Conservation (phyloP, 2,797 vertebrate species). For the Galago senegalensis region DNA sequence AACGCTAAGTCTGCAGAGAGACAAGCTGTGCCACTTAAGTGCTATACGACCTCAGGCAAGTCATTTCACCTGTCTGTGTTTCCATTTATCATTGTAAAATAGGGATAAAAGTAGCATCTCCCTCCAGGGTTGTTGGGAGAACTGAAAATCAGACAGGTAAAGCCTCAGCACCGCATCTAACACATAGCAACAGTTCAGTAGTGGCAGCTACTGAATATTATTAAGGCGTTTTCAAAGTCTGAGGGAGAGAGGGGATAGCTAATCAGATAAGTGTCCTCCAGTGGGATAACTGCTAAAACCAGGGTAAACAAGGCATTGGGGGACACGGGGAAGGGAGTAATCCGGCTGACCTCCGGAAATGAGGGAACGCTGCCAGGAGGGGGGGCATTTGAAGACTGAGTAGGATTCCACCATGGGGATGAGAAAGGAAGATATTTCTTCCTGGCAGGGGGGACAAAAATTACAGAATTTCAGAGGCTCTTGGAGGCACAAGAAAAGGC, state of each 20-base stretch:
- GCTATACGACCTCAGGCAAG: not conserved
- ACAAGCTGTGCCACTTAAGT: not conserved
- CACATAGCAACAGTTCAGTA: not conserved
- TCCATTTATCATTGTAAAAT: not conserved
- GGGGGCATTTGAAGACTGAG: not conserved
- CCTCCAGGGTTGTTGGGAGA: not conserved
- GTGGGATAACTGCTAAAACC: not conserved
- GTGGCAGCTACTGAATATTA: not conserved
- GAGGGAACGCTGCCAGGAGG: not conserved
- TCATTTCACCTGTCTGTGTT: not conserved
- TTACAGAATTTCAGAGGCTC: not conserved
- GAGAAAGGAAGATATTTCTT: not conserved
- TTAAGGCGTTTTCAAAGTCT: not conserved
- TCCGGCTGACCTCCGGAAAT: not conserved
- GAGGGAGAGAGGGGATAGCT: not conserved
- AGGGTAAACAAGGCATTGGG: not conserved
- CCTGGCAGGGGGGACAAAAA: not conserved
- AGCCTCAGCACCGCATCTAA: rapidly evolving
- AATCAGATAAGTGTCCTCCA: not conserved
- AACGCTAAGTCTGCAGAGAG: not conserved
- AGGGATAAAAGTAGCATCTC: not conserved
- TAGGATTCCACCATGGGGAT: not conserved
- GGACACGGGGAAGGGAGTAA: not conserved
- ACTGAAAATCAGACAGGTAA: not conserved
- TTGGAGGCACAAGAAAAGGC: not conserved